Base-by-base conservation (phyloP, 2,888 invertebrate species). In the Orthosia gothica region DNA sequence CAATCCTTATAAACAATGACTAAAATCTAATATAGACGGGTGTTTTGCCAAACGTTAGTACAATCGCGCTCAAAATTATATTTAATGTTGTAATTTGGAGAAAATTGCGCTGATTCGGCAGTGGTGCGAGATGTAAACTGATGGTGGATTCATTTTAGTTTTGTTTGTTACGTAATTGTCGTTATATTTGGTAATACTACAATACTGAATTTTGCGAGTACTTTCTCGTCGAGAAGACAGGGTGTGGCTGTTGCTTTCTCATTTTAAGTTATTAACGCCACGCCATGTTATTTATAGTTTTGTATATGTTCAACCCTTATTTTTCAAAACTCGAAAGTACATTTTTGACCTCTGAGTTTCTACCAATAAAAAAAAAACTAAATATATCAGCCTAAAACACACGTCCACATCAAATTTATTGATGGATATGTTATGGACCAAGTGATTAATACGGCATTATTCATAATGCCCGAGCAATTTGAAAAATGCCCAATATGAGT, bases 1-100 rank as follows among this genome's bases (percentile, higher is more conserved):
- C 81, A 72, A 82, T 81, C 70, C 79, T 76, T 78, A 85, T 85
- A 88, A 87, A 87, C 82, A 85, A 79, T 79, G 75, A 78, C 85
- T 79, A 78, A 83, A 87, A 69, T 87, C 80, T 84, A 88, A 87
- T 87, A 82, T 57, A 80, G 68, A 80, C 66, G 65, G 83, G 70
- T 79, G 70, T 84, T 84, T 80, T 74, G 81, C 79, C 67, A 62
- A 80, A 66, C 73, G 79, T 76, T 78, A 55, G 71, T 63, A 77
- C 72, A 77, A 84, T 84, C 70, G 65, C 57, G 70, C 61, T 68
- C 71, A 52, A 81, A 78, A 87, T 87, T 82, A 87, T 86, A 87
- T 86, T 87, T 88, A 77, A 86, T 84, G 61, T 61, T 76, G 76
- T 80, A 85, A 83, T 84, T 86, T 82, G 54, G 75, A 68, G 84